Percentiles rank a stretch among this genome's conserved stretches.
Conservation (phyloP, 2,113 vertebrate genomes). For the Onychorhynchus coronatus region DNA sequence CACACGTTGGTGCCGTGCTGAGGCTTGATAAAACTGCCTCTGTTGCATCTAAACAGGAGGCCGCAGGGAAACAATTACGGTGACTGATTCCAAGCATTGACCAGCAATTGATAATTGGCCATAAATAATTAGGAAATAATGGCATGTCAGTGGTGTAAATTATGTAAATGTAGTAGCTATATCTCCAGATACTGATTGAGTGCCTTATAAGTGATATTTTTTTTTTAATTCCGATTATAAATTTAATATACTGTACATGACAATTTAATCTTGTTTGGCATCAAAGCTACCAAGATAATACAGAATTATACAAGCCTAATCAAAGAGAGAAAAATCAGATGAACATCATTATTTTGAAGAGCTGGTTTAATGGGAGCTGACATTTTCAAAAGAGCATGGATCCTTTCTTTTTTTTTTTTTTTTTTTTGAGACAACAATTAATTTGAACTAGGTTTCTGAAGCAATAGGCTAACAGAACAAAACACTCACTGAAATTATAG, state of each 20-base stretch:
- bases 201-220: constrained; percentile 68
- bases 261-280: constrained; percentile 76
- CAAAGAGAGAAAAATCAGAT: constrained; percentile 69
- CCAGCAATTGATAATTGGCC: constrained; percentile 74
- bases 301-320: constrained; percentile 75
- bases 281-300: constrained; percentile 73
- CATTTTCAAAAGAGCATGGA: constrained; percentile 59
- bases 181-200: constrained; percentile 57
- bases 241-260: constrained; percentile 72
- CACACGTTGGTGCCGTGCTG: background rate
- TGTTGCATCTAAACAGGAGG: constrained; percentile 34
- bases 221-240: constrained; percentile 63
- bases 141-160: constrained; percentile 43
- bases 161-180: constrained; percentile 58
- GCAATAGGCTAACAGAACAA: constrained; percentile 4
- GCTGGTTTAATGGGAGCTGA: constrained; percentile 49
- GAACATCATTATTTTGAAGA: constrained; percentile 63
- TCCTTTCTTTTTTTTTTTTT: background rate
- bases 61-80: constrained; percentile 68
- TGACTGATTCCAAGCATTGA: constrained; percentile 66
- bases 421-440: constrained; percentile 40
- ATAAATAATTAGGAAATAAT: constrained; percentile 73
- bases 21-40: background rate
- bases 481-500: constrained; percentile 40
- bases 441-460: constrained; percentile 33